Evolutionary conservation across 2,113 vertebrate genomes (phyloP), one percentile per base, ranked within the genome.

Genomic region (Salvator merianae): DNA sequence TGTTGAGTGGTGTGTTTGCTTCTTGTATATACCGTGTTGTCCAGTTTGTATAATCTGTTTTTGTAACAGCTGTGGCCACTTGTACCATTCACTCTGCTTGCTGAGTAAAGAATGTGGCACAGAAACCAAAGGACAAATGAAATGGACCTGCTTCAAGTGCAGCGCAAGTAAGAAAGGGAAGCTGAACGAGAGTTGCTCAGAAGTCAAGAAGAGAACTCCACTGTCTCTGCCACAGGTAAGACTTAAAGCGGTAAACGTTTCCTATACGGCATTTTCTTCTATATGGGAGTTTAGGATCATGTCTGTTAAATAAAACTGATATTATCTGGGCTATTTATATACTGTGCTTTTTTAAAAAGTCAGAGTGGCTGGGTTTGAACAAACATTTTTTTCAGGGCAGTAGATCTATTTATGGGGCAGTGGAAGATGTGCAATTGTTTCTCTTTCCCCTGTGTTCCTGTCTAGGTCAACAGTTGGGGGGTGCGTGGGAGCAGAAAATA

Each of bases 81-180:
- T 99, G 77, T 99, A 99, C 93, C 98, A 99, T 90, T 94, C 97
- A 0, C 97, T 98, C 91, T 99, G 99, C 87, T 96, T 99, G 88
- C 96, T 97, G 94, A 96, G 96, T 86, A 99, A 99, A 85, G 97
- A 97, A 59, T 95, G 97, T 30, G 94, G 95, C 32, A 1, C 71
- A 0, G 84, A 95, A 43, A 91, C 88, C 9, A 95, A 96, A 43
- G 95, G 93, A 53, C 94, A 94, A 30, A 97, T 95, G 77, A 94
- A 93, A 26, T 99, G 98, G 98, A 97, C 95, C 71, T 99, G 98
- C 94, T 98, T 98, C 91, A 98, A 98, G 75, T 99, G 99, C 93
- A 97, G 95, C 9, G 98, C 97, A 0, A 97, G 94, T 86, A 95
- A 91, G 86, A 97, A 97, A 89, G 95, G 96, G 68, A 97, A 97